A percentile compares a stretch with the other conserved stretches of the same genome.
Evolutionary conservation across 2,888 invertebrate species (phyloP).

Genomic region (Drosophila algonquin): DNA sequence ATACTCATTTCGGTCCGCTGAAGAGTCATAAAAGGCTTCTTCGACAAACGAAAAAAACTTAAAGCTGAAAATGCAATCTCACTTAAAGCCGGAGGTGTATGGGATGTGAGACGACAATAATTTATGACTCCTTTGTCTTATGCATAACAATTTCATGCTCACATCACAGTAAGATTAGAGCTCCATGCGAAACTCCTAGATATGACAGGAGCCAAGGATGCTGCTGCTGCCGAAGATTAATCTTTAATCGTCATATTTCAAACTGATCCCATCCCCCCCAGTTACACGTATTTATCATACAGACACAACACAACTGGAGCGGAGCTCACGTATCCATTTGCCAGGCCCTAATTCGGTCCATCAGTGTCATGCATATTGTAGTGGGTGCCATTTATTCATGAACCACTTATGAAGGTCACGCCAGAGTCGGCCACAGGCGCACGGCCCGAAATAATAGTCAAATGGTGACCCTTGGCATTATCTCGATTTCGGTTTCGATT

Average conservation of each 20-base stretch:
- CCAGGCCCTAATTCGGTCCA: slow-evolving; percentile 22
- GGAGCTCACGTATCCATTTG: slow-evolving; percentile 25
- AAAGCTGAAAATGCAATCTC: slow-evolving; percentile 1
- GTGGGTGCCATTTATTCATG: slow-evolving; percentile 56
- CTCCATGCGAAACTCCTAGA: neutral
- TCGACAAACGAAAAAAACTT: neutral
- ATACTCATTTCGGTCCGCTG: neutral
- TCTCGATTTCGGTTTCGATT: slow-evolving; percentile 50
- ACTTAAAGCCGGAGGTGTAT: slow-evolving; percentile 19
- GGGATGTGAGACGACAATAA: neutral
- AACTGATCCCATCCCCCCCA: slow-evolving; percentile 15
- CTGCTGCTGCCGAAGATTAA: neutral
- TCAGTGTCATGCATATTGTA: slow-evolving; percentile 36
- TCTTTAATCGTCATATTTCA: slow-evolving; percentile 24
- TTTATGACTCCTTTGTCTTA: slow-evolving; percentile 32
- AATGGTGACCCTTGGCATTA: slow-evolving; percentile 49
- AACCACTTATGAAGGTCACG: slow-evolving; percentile 56
- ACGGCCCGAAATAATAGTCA: slow-evolving; percentile 32
- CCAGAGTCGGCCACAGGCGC: slow-evolving; percentile 38
- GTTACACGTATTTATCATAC: slow-evolving; percentile 6
- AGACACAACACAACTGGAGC: no score
- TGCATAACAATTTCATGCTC: slow-evolving; percentile 35
- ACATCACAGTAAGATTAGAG: slow-evolving; percentile 29
- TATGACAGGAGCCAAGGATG: neutral
- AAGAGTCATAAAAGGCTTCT: slow-evolving; percentile 26